phyloP scores from a whole-genome alignment of 2,797 vertebrate species.

The Aldrovandia affinis region DNA sequence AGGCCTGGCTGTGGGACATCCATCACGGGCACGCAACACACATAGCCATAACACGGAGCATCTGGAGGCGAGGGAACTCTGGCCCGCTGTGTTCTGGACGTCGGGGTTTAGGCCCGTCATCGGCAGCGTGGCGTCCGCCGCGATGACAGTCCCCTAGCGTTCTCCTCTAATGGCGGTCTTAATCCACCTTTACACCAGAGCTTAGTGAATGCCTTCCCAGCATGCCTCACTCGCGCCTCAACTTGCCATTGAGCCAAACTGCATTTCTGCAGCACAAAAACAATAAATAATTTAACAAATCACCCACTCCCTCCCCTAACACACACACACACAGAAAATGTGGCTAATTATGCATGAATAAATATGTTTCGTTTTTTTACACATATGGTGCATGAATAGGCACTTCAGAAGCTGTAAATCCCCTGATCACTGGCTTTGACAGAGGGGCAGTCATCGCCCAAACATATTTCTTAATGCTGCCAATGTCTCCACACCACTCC shows the following conservation, averaged over 20 bases:
- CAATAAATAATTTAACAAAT: neutral
- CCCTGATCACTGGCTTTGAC: neutral
- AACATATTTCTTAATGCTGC: neutral
- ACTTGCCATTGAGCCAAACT: neutral
- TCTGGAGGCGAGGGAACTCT: neutral
- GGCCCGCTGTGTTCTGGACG: neutral
- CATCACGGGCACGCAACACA: neutral
- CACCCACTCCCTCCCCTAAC: neutral
- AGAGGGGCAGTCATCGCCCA: neutral
- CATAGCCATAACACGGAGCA: neutral
- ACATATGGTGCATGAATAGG: neutral
- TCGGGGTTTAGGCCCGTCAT: neutral
- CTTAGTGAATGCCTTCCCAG: neutral
- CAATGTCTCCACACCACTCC: neutral
- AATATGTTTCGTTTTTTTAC: neutral
- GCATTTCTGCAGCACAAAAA: no score
- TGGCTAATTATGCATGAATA: neutral
- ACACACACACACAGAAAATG: neutral
- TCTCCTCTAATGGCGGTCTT: neutral
- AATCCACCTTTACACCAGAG: neutral
- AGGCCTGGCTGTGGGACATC: neutral
- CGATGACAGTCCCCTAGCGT: neutral
- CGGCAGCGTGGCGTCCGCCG: neutral
- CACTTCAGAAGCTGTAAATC: neutral
- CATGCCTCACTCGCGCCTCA: neutral